Base-by-base conservation (phyloP, 2,797 vertebrate genomes). In the Helarctos malayanus region DNA sequence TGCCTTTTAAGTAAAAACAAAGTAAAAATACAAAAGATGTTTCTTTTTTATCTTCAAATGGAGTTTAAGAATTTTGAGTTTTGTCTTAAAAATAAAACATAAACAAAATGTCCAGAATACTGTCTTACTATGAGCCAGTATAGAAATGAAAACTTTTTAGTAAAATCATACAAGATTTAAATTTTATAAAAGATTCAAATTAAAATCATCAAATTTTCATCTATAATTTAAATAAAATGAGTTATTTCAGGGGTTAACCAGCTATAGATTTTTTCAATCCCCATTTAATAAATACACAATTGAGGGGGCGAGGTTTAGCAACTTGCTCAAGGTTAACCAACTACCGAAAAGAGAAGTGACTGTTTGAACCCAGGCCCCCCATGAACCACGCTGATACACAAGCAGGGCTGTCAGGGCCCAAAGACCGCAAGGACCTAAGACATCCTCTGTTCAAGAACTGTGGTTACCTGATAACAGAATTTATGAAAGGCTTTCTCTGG, bases 351-450 rank as follows among this genome's bases (percentile, higher is more conserved):
- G n/a, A 61, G 12, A 71, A 38, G 14, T 0, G 0, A n/a, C 14
- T 59, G 19, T 19, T 3, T 12, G 21, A 52, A 23, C 12, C 79
- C 61, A 32, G 13, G 27, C 16, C 45, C 61, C 15, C 19, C 38
- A 11, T 59, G 52, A 35, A 56, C 7, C 41, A 54, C 0, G 0
- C 9, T 12, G 18, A 25, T 13, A 38, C 0, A 27, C 0, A 0
- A 75, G 41, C 56, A 13, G 27, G 6, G 13, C 61, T 21, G 1
- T 15, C 16, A 4, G 35, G 18, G 18, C 13, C 45, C 59, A 54
- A 59, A 54, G 57, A n/a, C 27, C 8, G 9, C 41, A 19, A 54
- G 61, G 80, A 82, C 18, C 21, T 13, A 10, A 21, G 52, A 16
- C 27, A n/a, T 35, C 41, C 59, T 83, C 79, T 61, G 29, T 27